Base-by-base conservation (phyloP, 2,888 invertebrate species). In the Thymelicus sylvestris region DNA sequence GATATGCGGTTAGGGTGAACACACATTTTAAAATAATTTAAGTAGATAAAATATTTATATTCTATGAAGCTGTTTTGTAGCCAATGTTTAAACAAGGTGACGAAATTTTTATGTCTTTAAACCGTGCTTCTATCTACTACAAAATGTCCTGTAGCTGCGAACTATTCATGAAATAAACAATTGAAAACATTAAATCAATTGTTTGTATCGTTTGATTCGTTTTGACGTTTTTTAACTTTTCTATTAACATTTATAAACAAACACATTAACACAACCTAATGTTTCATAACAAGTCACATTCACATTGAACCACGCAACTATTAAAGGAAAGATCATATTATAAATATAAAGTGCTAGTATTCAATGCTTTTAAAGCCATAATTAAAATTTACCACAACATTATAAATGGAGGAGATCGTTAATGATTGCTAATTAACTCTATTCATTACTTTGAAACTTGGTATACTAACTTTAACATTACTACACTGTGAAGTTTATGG, bases 371-470 rank as follows among this genome's bases (percentile, higher is more conserved):
- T 83, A 86, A 76, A 79, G 76, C 75, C 74, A 81, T 85, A 85
- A 88, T 89, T 88, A 89, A 89, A 89, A 83, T 86, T 84, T 86
- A 88, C 84, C 82, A 82, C 84, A 80, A 78, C 78, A 79, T 82
- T 84, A 83, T 85, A 88, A 87, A 69, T 85, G 79, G 55, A 69
- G 74, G 73, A 72, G 76, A 76, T 81, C 78, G 77, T 80, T 78
- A 80, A 76, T 79, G 79, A 74, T 73, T 73, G 79, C 77, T 83
- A 81, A 85, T 86, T 82, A 76, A 74, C 78, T 77, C 78, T 82
- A 83, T 84, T 82, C 79, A 83, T 77, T 78, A 76, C 47, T 39
- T 59, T 59, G 59, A 59, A 59, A 59, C 39, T 8, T 59, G n/a
- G 4, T 10, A 4, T 44, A 44, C 8, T 2, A 12, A 44, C 44